Evolutionary conservation across 2,888 invertebrate species (phyloP).

Genomic region (Cecidostiba fungosa): DNA sequence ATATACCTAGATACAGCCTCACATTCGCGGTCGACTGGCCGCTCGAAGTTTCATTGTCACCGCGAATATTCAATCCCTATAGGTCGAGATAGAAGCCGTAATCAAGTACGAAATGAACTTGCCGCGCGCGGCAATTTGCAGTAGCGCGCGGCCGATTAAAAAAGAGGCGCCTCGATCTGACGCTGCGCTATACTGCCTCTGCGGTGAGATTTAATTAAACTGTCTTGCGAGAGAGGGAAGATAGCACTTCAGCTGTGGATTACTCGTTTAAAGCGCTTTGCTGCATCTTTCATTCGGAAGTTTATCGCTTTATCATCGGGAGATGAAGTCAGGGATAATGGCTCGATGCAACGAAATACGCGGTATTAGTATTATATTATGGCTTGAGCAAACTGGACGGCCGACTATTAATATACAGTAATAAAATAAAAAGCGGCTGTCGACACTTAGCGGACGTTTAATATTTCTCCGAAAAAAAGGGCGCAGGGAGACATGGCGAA

Average conservation of each 20-base stretch:
- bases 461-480: constrained; percentile 5
- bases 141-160: constrained; percentile 27
- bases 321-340: background rate
- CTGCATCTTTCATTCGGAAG: background rate
- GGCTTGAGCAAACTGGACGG: too few relatives aligned
- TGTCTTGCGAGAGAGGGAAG: background rate
- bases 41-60: constrained; percentile 45
- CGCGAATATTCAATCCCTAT: constrained; percentile 41
- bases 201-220: constrained; percentile 24
- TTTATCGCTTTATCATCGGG: constrained; percentile 1
- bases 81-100: constrained; percentile 26
- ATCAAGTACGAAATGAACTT: constrained; percentile 51
- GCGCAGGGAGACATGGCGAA: background rate
- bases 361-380: background rate
- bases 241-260: background rate
- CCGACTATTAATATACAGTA: too few relatives aligned
- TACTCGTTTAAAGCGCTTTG: background rate
- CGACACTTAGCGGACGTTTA: background rate
- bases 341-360: background rate
- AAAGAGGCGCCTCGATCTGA: background rate
- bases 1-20: background rate
- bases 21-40: background rate
- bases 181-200: too few relatives aligned
- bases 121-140: constrained; percentile 24
- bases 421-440: background rate